Evolutionary conservation across 1,140 invertebrate species (phyloP), one percentile per base, ranked within the genome.

Genomic region (Palaemon carinicauda): DNA sequence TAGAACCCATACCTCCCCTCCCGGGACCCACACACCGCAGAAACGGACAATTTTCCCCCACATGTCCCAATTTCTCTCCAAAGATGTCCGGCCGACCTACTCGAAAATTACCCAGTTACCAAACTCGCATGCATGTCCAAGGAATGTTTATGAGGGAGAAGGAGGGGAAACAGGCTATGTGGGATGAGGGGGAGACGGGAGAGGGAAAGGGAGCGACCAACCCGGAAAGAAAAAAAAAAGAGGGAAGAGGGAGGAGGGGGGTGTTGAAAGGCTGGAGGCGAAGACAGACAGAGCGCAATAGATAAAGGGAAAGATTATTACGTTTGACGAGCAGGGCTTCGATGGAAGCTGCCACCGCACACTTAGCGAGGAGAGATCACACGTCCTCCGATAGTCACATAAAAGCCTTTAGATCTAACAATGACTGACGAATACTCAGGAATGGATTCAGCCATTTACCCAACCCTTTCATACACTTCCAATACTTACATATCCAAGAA

Each of bases 31-130:
- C n/a, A 56, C 21, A 15, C 41, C 53, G 52, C 77, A 24, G 21
- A 10, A 27, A 17, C 24, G 50, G 54, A 52, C 31, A 79, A 27
- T 53, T 53, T 53, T 79, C 75, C 33, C 75, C 21, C 78, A 60
- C 53, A 31, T 53, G n/a, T 60, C 54, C 78, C 78, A 56, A 56
- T 80, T 53, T 17, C 41, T 50, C 24, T 29, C 60, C 80, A 27
- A 52, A 73, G 80, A 82, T 51, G 65, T 73, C 80, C 74, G 53
- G 21, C 75, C 71, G 33, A 51, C 75, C 75, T 80, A 24, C 56
- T 86, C 75, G 60, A 73, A 80, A 86, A 80, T 86, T 86, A 86
- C 75, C 75, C 60, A 54, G 83, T 86, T 78, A 86, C 51, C 41
- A 71, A 79, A 86, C 65, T 79, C 50, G 31, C 33, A 69, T 80